A percentile compares a stretch with the other conserved stretches of the same genome.
These are phyloP conservation scores for Platycheirus albimanus DNA, from an alignment of 2,888 invertebrate genomes.

Conservation along the genomic window DNA sequence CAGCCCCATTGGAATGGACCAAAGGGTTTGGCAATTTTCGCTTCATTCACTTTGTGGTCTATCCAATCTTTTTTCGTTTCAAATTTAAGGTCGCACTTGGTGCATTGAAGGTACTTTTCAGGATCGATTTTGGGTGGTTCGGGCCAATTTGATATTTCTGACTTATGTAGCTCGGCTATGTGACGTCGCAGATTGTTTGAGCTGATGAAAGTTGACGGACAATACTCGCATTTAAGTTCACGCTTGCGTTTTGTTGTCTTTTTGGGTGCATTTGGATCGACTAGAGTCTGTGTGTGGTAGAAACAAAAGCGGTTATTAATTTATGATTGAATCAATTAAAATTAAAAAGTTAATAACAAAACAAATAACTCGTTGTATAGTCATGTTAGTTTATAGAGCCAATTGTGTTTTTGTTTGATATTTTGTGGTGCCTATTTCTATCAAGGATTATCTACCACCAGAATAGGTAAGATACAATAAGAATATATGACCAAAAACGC, in stretches of 20 bases:
- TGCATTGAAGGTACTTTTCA: slow-evolving; percentile 80
- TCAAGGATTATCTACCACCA: too few relatives aligned
- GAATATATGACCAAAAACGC: too few relatives aligned
- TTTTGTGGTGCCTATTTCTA: too few relatives aligned
- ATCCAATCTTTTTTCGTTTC: slow-evolving; percentile 81
- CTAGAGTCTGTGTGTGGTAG: slow-evolving; percentile 73
- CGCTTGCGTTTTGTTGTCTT: slow-evolving; percentile 80
- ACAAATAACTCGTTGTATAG: slow-evolving; percentile 1
- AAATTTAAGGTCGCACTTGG: slow-evolving; percentile 80
- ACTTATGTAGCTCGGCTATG: slow-evolving; percentile 82
- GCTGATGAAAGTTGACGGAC: slow-evolving; percentile 82
- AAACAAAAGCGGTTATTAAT: slow-evolving; percentile 23
- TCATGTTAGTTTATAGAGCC: slow-evolving; percentile 4
- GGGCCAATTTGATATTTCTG: slow-evolving; percentile 80
- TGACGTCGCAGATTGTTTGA: slow-evolving; percentile 82
- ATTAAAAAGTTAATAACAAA: too few relatives aligned
- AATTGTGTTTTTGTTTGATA: slow-evolving; percentile 6
- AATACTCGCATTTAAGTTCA: slow-evolving; percentile 82
- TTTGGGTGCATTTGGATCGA: slow-evolving; percentile 76
- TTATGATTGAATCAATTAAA: neutral
- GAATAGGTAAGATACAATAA: too few relatives aligned
- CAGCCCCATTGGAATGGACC: slow-evolving; percentile 83
- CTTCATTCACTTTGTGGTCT: slow-evolving; percentile 82
- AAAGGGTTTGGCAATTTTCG: slow-evolving; percentile 80
- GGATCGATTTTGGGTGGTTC: slow-evolving; percentile 79